A percentile compares a stretch with the other conserved stretches of the same genome.
These are phyloP conservation scores for Colletes collaris DNA, from an alignment of 2,888 invertebrate genomes.

Conservation along the genomic window DNA sequence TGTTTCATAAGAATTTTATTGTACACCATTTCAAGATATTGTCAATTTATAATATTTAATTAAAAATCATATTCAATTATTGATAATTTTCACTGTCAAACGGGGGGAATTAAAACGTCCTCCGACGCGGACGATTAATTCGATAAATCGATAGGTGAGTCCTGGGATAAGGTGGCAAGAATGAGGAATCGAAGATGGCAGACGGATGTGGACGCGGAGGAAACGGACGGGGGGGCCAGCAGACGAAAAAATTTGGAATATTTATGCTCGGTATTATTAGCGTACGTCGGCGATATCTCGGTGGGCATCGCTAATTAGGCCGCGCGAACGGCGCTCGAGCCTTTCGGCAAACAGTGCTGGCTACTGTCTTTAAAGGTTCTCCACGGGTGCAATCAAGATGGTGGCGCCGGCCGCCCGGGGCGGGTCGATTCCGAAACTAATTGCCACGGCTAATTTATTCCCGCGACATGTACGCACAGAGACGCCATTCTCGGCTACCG, in stretches of 20 bases:
- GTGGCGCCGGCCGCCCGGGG: slow-evolving; percentile 82
- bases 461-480: slow-evolving; percentile 78
- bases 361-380: slow-evolving; percentile 79
- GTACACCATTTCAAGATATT: too few species aligned
- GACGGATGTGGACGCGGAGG: neutral
- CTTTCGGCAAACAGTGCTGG: slow-evolving; percentile 82
- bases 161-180: neutral
- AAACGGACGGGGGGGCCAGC: slow-evolving; percentile 55
- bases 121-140: too few species aligned
- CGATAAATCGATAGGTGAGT: neutral
- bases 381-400: slow-evolving; percentile 80
- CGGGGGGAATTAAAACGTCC: too few species aligned
- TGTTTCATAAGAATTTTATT: too few species aligned
- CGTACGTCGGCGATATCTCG: slow-evolving; percentile 81
- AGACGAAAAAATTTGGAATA: slow-evolving; percentile 80
- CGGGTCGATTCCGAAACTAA: slow-evolving; percentile 82
- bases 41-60: too few species aligned
- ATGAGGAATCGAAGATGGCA: slow-evolving; percentile 28
- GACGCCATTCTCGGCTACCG: slow-evolving; percentile 74
- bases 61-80: too few species aligned
- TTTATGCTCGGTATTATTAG: slow-evolving; percentile 82
- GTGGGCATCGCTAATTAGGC: slow-evolving; percentile 83
- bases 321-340: slow-evolving; percentile 73
- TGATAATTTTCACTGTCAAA: too few species aligned
- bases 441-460: slow-evolving; percentile 82